These are phyloP conservation scores for Cylindroiulus punctatus DNA, from an alignment of 2,888 invertebrate species.

Conservation along the genomic window DNA sequence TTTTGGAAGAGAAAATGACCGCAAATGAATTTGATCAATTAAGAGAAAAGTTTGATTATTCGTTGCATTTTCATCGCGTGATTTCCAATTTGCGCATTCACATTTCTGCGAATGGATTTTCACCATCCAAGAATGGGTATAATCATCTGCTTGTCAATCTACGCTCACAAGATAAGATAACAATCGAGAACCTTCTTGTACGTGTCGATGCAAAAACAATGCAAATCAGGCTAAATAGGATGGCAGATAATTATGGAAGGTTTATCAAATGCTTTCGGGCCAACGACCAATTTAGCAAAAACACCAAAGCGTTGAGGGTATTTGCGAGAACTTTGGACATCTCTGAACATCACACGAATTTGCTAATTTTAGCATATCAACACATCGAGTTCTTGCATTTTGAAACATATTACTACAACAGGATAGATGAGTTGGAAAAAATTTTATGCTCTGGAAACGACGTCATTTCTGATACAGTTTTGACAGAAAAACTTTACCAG, in stretches of 20 bases:
- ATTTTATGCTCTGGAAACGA: background rate
- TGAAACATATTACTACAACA: background rate
- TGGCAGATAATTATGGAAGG: conserved; percentile 3
- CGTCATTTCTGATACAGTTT: background rate
- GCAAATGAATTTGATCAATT: background rate
- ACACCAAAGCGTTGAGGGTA: background rate
- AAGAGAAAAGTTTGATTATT: background rate
- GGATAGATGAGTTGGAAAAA: background rate
- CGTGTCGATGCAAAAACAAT: background rate
- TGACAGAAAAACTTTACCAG: background rate
- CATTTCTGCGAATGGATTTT: background rate
- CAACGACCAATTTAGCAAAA: background rate
- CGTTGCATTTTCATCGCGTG: background rate
- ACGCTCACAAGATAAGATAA: background rate
- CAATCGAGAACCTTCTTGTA: background rate
- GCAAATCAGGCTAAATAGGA: background rate
- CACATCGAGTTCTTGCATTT: background rate
- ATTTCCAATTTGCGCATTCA: background rate
- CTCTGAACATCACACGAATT: background rate
- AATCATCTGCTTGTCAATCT: background rate
- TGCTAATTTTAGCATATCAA: background rate
- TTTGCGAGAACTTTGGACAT: background rate
- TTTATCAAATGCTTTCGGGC: background rate
- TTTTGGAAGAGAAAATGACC: background rate
- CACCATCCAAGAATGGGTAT: background rate